These are phyloP conservation scores for Anaspis maculata DNA, from an alignment of 2,888 invertebrate species.

Conservation along the genomic window DNA sequence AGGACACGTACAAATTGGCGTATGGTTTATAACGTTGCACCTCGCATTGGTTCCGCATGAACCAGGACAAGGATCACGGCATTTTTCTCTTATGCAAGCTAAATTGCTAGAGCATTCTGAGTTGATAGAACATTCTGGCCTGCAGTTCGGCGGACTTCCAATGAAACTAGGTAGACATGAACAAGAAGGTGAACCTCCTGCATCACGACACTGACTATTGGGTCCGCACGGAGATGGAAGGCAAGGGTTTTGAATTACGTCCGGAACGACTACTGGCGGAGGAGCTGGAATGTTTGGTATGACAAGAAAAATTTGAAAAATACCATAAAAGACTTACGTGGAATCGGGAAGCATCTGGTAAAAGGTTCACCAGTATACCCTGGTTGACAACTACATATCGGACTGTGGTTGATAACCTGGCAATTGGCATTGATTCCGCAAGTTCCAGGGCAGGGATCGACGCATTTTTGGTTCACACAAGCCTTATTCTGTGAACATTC, in stretches of 20 bases:
- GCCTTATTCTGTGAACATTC: slow-evolving; percentile 46
- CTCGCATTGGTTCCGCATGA: slow-evolving; percentile 66
- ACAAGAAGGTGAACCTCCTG: slow-evolving; percentile 54
- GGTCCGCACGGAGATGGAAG: slow-evolving; percentile 70
- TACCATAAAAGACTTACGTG: slow-evolving; percentile 23
- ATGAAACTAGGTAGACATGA: slow-evolving; percentile 55
- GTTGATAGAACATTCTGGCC: slow-evolving; percentile 60
- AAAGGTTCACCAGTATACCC: slow-evolving; percentile 65
- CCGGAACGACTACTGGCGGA: slow-evolving; percentile 45
- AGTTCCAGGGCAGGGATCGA: slow-evolving; percentile 46
- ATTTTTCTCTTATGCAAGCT: slow-evolving; percentile 70
- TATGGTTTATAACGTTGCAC: slow-evolving; percentile 70
- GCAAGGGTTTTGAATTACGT: slow-evolving; percentile 57
- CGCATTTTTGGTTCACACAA: slow-evolving; percentile 36
- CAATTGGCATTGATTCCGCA: slow-evolving; percentile 47
- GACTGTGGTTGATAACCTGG: slow-evolving; percentile 55
- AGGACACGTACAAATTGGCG: slow-evolving; percentile 60
- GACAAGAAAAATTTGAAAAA: too few species aligned
- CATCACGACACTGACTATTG: slow-evolving; percentile 57
- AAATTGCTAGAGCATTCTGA: slow-evolving; percentile 63
- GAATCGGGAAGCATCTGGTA: slow-evolving; percentile 53
- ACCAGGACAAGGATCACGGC: slow-evolving; percentile 69
- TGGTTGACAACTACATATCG: slow-evolving; percentile 54
- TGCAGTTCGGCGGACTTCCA: slow-evolving; percentile 61
- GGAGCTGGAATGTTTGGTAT: slow-evolving; percentile 10